Conservation (phyloP, 2,888 invertebrate genomes). For the Philopedon plagiatum region DNA sequence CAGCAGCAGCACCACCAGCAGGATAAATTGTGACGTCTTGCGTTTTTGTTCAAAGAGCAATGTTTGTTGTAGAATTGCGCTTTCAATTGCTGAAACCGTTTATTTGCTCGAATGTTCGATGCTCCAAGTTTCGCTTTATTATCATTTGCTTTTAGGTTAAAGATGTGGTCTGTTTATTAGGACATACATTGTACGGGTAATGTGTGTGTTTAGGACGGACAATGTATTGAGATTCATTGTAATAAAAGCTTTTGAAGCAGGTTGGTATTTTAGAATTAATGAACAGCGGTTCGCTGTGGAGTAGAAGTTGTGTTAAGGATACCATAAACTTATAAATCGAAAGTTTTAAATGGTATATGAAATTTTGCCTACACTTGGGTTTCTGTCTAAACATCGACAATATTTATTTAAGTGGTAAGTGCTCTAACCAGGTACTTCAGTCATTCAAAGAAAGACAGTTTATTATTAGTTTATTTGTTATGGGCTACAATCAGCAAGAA, state of each 20-base stretch:
- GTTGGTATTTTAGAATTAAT: neutral
- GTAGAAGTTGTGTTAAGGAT: neutral
- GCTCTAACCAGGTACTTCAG: too few species aligned
- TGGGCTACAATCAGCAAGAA: too few species aligned
- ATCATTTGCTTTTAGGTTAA: slow-evolving; percentile 41
- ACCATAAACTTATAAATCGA: neutral
- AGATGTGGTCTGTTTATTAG: slow-evolving; percentile 43
- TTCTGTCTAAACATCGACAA: too few species aligned
- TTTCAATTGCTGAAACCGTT: slow-evolving; percentile 34
- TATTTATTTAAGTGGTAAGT: too few species aligned
- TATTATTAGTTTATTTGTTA: too few species aligned
- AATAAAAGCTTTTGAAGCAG: neutral
- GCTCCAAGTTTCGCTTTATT: slow-evolving; percentile 35
- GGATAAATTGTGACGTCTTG: slow-evolving; percentile 50
- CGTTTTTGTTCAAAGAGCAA: slow-evolving; percentile 47
- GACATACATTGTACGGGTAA: slow-evolving; percentile 23
- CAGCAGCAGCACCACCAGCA: slow-evolving; percentile 6
- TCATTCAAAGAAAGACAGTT: too few species aligned
- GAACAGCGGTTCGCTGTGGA: neutral
- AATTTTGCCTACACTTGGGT: too few species aligned
- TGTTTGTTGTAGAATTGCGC: slow-evolving; percentile 42
- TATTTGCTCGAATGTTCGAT: slow-evolving; percentile 37
- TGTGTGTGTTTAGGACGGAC: neutral
- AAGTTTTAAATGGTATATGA: too few species aligned
- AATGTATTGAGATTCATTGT: neutral